Base-by-base conservation (phyloP, 2,888 invertebrate genomes). In the Pyrrhopygopsis socrates region DNA sequence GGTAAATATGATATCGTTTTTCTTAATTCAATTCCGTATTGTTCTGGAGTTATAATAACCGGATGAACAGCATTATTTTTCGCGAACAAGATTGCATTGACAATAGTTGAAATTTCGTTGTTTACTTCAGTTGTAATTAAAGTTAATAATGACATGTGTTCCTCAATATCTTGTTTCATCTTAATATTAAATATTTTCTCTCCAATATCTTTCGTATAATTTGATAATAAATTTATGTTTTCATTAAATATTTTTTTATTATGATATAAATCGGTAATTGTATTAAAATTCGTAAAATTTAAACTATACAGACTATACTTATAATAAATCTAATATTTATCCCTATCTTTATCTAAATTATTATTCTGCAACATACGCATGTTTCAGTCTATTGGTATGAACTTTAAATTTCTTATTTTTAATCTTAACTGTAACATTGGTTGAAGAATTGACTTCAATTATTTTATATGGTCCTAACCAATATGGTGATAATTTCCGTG, bases 351-450 rank as follows among this genome's bases (percentile, higher is more conserved):
- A 11, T 34, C 34, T 34, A 34, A 34, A 34, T 34, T 34, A 74
- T 60, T 84, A 89, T 87, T 76, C 86, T 90, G 88, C 81, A 90
- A 89, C 88, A 88, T 89, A 77, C 29, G 87, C 88, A 81, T 84
- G 34, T 34, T 34, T 34, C 34, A 34, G 34, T 34, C 34, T 34
- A 34, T 34, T 34, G 34, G 34, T 34, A 79, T 92, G 88, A n/a
- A 91, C 83, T 74, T 68, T 83, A 5, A 83, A 15, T 71, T 90
- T 90, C 27, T 65, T 84, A 79, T 34, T 34, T 34, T 85, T 90
- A 41, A 76, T 83, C 58, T 79, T 68, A 68, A 91, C 84, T 27
- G 90, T 87, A 41, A 90, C 88, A 71, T 90, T 91, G n/a, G 83
- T 84, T 63, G 83, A 79, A 22, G 89, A 87, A 68, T 88, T 88